These are phyloP conservation scores for Sebastes itinus DNA, from an alignment of 2,797 vertebrate genomes.

Conservation along the genomic window DNA sequence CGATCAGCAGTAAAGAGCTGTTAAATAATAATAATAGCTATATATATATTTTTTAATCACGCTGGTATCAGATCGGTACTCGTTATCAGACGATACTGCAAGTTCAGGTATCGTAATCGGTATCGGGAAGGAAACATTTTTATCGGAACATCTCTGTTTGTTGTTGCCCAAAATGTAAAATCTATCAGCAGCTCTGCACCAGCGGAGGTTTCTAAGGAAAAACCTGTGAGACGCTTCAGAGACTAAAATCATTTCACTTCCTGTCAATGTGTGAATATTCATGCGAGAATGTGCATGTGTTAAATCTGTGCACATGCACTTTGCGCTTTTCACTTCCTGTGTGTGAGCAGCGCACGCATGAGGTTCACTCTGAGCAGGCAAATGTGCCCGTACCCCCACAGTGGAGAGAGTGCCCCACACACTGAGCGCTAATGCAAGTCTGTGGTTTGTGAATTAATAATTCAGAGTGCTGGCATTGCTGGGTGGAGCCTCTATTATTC, in stretches of 20 bases:
- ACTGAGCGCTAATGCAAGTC: slow-evolving; percentile 66
- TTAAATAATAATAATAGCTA: too few species aligned
- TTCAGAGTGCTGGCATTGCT: slow-evolving; percentile 62
- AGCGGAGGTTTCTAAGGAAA: not conserved
- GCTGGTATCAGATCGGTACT: too few species aligned
- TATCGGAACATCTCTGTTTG: too few species aligned
- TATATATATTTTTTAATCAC: too few species aligned
- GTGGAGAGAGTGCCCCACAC: slow-evolving; percentile 29
- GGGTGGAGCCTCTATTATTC: slow-evolving; percentile 75
- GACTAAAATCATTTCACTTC: slow-evolving; percentile 5
- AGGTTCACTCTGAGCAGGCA: not conserved
- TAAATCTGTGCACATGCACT: not conserved
- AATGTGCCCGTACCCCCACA: slow-evolving; percentile 2
- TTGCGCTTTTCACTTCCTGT: not conserved
- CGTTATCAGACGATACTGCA: too few species aligned
- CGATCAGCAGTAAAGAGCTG: too few species aligned
- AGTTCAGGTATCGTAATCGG: too few species aligned
- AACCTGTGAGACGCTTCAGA: not conserved
- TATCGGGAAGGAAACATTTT: too few species aligned
- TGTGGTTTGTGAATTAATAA: slow-evolving; percentile 71
- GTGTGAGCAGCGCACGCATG: not conserved
- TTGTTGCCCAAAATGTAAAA: not conserved
- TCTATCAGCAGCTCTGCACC: not conserved
- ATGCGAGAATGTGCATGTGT: not conserved
- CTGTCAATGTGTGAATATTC: not conserved